These are phyloP conservation scores for Nansenia antarctica DNA, from an alignment of 2,113 vertebrate species.

Conservation along the genomic window DNA sequence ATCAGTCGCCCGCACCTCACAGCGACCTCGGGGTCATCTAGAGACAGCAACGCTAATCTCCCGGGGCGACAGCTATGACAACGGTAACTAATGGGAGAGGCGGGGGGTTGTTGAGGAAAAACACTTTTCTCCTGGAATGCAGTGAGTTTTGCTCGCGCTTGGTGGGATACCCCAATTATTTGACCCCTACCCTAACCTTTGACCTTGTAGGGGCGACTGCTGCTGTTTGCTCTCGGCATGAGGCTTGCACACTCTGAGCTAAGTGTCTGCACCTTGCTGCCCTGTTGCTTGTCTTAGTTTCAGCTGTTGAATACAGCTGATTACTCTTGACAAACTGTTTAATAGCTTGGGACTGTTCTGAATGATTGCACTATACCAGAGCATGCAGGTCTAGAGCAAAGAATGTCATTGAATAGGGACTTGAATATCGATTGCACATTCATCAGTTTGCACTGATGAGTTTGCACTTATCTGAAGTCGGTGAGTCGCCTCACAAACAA, in stretches of 20 bases:
- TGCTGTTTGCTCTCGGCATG: background rate
- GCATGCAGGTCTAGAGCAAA: too few species aligned
- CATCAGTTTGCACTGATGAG: too few species aligned
- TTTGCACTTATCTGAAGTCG: too few species aligned
- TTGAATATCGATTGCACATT: too few species aligned
- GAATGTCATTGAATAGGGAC: too few species aligned
- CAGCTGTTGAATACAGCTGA: too few species aligned
- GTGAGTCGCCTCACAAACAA: too few species aligned
- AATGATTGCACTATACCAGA: too few species aligned
- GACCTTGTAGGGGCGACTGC: too few species aligned
- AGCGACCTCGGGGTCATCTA: conserved; percentile 17
- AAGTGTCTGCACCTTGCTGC: background rate
- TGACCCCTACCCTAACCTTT: conserved; percentile 22
- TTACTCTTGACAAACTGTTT: too few species aligned
- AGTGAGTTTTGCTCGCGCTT: conserved; percentile 12
- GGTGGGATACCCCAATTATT: conserved; percentile 36
- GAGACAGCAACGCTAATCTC: conserved; percentile 17
- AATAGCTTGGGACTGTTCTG: too few species aligned
- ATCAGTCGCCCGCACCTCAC: background rate
- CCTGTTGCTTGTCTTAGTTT: too few species aligned
- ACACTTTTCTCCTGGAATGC: conserved; percentile 4
- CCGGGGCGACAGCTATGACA: background rate
- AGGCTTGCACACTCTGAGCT: background rate
- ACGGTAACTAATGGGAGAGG: background rate
- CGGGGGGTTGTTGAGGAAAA: background rate